A percentile compares a stretch with the other conserved stretches of the same genome.
phyloP scores from a whole-genome alignment of 2,113 vertebrate genomes.

The Meles meles region DNA sequence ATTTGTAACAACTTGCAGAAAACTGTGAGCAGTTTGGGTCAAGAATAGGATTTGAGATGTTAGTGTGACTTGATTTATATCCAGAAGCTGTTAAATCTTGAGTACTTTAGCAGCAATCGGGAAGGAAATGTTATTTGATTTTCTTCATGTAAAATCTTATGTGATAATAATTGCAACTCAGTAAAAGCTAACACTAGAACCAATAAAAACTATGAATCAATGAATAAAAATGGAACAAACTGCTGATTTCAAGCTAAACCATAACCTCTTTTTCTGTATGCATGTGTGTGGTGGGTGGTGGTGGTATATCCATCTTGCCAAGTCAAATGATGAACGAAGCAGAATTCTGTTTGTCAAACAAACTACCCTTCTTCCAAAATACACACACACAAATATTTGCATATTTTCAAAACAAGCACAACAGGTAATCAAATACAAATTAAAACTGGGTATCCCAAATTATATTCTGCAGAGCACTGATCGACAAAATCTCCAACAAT shows the following conservation, averaged over 20 bases:
- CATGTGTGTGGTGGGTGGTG: neutral
- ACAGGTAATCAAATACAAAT: neutral
- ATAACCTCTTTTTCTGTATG: neutral
- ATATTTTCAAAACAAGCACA: neutral
- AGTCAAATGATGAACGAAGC: neutral
- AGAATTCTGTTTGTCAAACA: neutral
- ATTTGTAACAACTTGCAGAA: neutral
- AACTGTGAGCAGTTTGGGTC: neutral
- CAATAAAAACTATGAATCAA: neutral
- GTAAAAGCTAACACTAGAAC: neutral
- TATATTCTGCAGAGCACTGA: neutral
- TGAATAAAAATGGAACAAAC: neutral
- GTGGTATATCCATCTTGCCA: neutral
- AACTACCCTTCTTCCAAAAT: neutral
- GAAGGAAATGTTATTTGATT: neutral
- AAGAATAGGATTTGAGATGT: neutral
- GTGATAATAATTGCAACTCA: neutral
- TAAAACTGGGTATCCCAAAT: neutral
- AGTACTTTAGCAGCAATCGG: neutral
- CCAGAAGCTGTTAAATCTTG: slow-evolving; percentile 8
- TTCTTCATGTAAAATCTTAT: neutral
- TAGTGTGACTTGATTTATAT: neutral
- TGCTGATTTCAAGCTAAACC: neutral
- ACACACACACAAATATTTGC: neutral
- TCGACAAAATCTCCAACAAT: neutral